A percentile compares a stretch with the other conserved stretches of the same genome.
phyloP scores from a whole-genome alignment of 1,140 invertebrate species.

The Penaeus chinensis region DNA sequence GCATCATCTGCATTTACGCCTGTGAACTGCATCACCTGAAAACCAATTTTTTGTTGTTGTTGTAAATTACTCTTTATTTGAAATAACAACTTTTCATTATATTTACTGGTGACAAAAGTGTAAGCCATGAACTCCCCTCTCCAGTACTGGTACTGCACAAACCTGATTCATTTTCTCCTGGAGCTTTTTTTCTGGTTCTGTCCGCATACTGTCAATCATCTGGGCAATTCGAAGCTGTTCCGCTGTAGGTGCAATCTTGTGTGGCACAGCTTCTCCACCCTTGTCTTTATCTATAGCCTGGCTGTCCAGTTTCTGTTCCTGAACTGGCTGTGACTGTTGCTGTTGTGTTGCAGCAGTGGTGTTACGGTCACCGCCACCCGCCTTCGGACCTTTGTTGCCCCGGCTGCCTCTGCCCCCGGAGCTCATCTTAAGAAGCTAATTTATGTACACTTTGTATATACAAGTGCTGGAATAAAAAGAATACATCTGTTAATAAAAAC shows the following conservation, averaged over 20 bases:
- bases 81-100: no score
- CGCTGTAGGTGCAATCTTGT: constrained; percentile 62
- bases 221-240: constrained; percentile 63
- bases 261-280: constrained; percentile 43
- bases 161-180: constrained; percentile 62
- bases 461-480: constrained; percentile 58
- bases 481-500: background rate
- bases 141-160: background rate
- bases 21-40: constrained; percentile 61
- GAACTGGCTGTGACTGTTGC: constrained; percentile 52
- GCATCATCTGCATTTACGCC: constrained; percentile 58
- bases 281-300: constrained; percentile 57
- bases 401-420: constrained; percentile 62
- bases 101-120: background rate
- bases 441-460: constrained; percentile 64
- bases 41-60: background rate
- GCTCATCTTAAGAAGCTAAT: constrained; percentile 64
- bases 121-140: background rate
- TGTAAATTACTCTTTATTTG: background rate
- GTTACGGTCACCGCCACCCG: constrained; percentile 42
- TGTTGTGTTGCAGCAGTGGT: constrained; percentile 38
- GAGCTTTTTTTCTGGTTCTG: constrained; percentile 54
- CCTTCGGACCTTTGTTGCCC: constrained; percentile 55
- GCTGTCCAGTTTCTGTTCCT: constrained; percentile 53
- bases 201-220: constrained; percentile 60